phyloP scores from a whole-genome alignment of 1,140 invertebrate species.

The Limonius californicus region DNA sequence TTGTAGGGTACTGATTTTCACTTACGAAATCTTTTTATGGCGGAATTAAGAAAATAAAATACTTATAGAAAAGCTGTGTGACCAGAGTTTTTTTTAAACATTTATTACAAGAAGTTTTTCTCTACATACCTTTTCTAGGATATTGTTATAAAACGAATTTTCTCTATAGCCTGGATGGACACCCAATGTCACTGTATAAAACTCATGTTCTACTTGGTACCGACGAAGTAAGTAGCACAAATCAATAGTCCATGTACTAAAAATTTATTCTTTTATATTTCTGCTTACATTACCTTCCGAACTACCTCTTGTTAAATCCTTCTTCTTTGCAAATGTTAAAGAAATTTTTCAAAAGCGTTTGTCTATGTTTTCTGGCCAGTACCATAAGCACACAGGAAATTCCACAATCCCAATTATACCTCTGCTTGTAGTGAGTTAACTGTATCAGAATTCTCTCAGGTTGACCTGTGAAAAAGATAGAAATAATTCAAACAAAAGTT shows the following conservation, averaged over 20 bases:
- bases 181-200: slow-evolving; percentile 65
- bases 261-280: slow-evolving; percentile 20
- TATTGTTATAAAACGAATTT: slow-evolving; percentile 60
- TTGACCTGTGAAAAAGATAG: too few species aligned
- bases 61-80: too few species aligned
- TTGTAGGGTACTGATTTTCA: too few species aligned
- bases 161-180: slow-evolving; percentile 61
- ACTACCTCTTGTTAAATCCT: slow-evolving; percentile 56
- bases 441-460: slow-evolving; percentile 6
- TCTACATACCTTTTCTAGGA: slow-evolving; percentile 51
- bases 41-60: too few species aligned
- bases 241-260: slow-evolving; percentile 76
- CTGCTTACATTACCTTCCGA: neutral
- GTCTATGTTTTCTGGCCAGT: slow-evolving; percentile 48
- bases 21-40: too few species aligned
- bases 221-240: slow-evolving; percentile 66
- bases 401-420: slow-evolving; percentile 67
- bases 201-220: slow-evolving; percentile 58
- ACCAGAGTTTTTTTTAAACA: too few species aligned
- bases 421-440: slow-evolving; percentile 57
- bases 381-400: slow-evolving; percentile 67
- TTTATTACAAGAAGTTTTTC: neutral
- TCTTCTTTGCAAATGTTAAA: slow-evolving; percentile 57
- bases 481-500: too few species aligned
- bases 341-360: slow-evolving; percentile 54